phyloP scores from a whole-genome alignment of 2,113 vertebrate species.

The Etheostoma spectabile region DNA sequence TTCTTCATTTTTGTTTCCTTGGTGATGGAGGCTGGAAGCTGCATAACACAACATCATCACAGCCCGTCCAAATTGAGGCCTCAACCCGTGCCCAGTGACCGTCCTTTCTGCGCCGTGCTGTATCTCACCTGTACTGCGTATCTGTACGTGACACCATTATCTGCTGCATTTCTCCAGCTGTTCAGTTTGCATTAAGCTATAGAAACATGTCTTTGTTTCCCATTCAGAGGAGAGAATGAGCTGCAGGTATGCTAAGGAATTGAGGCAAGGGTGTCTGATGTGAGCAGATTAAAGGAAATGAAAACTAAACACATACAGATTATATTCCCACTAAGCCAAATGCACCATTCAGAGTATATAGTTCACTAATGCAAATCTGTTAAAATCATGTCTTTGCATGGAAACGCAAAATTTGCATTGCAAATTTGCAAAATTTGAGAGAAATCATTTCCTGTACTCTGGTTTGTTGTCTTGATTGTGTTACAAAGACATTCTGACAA shows the following conservation, averaged over 20 bases:
- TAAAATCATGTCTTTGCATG: conserved; percentile 19
- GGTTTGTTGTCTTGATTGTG: conserved; percentile 9
- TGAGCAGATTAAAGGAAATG: conserved; percentile 9
- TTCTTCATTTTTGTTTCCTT: conserved; percentile 33
- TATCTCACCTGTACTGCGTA: not conserved
- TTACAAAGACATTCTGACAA: conserved; percentile 20
- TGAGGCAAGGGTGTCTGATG: not conserved
- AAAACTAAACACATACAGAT: conserved; percentile 4
- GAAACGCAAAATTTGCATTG: conserved; percentile 10
- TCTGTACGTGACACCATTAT: not conserved
- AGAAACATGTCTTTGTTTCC: not conserved
- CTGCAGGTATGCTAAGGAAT: not conserved
- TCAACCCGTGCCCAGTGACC: not conserved
- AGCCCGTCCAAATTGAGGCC: not conserved
- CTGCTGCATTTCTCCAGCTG: not conserved
- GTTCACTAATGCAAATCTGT: conserved; percentile 15
- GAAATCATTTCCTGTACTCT: conserved; percentile 7
- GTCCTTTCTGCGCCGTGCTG: not conserved
- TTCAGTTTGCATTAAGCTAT: not conserved
- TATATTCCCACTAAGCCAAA: conserved; percentile 3
- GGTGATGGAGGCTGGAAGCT: conserved; percentile 19
- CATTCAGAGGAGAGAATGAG: not conserved
- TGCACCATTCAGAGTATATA: not conserved
- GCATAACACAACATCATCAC: conserved; percentile 4
- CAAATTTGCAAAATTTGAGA: not conserved